phyloP scores from a whole-genome alignment of 2,888 invertebrate species.

The Notodonta dromedarius region DNA sequence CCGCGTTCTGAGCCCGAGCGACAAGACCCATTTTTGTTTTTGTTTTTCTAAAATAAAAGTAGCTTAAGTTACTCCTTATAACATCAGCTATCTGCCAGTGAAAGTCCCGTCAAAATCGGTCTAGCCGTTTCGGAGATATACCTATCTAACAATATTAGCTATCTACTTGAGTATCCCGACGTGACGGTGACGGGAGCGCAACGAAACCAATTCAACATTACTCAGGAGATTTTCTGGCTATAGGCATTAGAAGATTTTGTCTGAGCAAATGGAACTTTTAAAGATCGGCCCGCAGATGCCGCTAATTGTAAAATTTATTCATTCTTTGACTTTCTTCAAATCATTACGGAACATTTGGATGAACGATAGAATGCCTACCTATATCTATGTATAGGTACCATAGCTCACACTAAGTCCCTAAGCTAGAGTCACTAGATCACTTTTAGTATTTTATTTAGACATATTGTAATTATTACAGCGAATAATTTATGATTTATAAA shows the following conservation, averaged over 20 bases:
- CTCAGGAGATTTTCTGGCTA: not conserved
- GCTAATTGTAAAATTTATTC: slow-evolving; percentile 28
- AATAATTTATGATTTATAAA: too few species aligned
- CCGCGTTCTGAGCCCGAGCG: too few species aligned
- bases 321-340: slow-evolving; percentile 18
- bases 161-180: not conserved
- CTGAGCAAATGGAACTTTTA: slow-evolving; percentile 19
- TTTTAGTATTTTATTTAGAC: too few species aligned
- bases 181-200: not conserved
- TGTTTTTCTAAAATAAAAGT: too few species aligned
- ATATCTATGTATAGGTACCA: not conserved
- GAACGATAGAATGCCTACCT: not conserved
- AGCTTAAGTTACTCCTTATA: too few species aligned
- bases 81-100: too few species aligned
- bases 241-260: not conserved
- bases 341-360: slow-evolving; percentile 16
- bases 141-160: not conserved
- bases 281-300: slow-evolving; percentile 18
- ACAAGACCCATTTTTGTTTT: too few species aligned
- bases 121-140: too few species aligned
- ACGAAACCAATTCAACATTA: not conserved
- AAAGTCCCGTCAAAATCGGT: too few species aligned
- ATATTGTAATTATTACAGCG: too few species aligned
- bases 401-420: too few species aligned
- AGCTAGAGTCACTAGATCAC: too few species aligned